A percentile compares a stretch with the other conserved stretches of the same genome.
These are phyloP conservation scores for Corythornis vintsioides DNA, from an alignment of 2,113 vertebrate species.

Conservation along the genomic window DNA sequence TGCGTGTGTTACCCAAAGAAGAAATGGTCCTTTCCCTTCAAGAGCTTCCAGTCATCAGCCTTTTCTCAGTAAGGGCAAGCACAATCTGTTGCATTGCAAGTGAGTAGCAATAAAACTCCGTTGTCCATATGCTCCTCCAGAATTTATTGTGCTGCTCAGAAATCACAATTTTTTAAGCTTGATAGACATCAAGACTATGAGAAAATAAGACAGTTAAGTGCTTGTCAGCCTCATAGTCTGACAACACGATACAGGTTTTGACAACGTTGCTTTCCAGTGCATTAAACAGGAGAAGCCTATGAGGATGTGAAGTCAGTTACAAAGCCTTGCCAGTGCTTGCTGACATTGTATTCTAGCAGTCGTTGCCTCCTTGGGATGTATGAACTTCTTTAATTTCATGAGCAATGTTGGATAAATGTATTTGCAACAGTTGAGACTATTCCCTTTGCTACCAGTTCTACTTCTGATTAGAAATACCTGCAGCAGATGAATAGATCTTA, in stretches of 20 bases:
- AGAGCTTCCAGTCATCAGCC: slow-evolving; percentile 43
- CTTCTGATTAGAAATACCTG: slow-evolving; percentile 18
- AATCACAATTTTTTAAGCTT: slow-evolving; percentile 36
- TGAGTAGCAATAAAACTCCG: slow-evolving; percentile 11
- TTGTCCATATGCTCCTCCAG: slow-evolving; percentile 54
- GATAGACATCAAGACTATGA: neutral
- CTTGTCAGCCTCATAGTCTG: neutral
- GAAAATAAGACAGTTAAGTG: neutral
- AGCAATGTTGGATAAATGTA: neutral
- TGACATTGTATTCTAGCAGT: neutral
- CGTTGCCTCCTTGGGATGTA: neutral
- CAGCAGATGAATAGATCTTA: slow-evolving; percentile 12
- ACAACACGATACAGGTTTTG: neutral
- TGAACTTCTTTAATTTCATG: slow-evolving; percentile 26
- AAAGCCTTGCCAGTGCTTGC: slow-evolving; percentile 8
- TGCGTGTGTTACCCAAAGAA: accelerated
- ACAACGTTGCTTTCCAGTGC: neutral
- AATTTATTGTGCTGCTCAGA: slow-evolving; percentile 51
- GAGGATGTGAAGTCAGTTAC: neutral
- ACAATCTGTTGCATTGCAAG: slow-evolving; percentile 38
- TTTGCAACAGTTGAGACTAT: neutral
- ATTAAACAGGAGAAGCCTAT: neutral
- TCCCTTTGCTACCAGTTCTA: neutral
- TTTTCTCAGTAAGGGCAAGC: slow-evolving; percentile 57
- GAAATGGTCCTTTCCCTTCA: slow-evolving; percentile 38